A percentile compares a stretch with the other conserved stretches of the same genome.
phyloP scores from a whole-genome alignment of 2,888 invertebrate genomes.

The Cerastoderma edule region DNA sequence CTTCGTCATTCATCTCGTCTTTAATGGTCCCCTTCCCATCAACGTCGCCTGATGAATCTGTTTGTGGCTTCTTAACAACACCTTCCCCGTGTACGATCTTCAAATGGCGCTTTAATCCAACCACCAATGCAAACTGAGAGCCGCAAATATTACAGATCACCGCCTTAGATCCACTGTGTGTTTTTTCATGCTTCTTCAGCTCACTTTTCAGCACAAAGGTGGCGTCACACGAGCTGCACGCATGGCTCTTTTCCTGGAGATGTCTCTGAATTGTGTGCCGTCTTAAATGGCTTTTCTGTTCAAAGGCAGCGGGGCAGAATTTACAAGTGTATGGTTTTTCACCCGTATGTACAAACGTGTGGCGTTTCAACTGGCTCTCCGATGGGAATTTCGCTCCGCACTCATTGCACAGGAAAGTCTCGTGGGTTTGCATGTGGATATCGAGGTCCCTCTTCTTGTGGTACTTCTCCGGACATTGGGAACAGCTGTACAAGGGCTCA shows the following conservation, averaged over 20 bases:
- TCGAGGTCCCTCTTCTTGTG: conserved; percentile 15
- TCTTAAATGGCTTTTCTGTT: conserved; percentile 10
- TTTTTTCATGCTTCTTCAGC: conserved; percentile 19
- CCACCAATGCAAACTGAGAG: conserved; percentile 8
- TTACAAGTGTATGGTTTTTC: conserved; percentile 15
- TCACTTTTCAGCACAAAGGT: conserved; percentile 20
- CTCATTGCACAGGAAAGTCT: background rate
- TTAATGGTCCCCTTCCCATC: too few species aligned
- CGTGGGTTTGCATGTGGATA: conserved; percentile 14
- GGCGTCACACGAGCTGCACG: background rate
- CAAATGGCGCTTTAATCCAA: conserved; percentile 10
- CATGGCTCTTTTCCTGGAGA: conserved; percentile 19
- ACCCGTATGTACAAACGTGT: conserved; percentile 14
- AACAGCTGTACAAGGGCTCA: conserved; percentile 3
- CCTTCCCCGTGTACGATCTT: conserved; percentile 16
- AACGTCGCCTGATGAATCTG: background rate
- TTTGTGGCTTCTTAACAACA: background rate
- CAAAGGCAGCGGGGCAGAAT: conserved; percentile 14
- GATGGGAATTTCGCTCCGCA: conserved; percentile 12
- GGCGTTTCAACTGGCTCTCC: conserved; percentile 13
- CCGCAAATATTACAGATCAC: conserved; percentile 10
- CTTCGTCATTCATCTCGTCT: background rate
- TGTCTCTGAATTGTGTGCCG: conserved; percentile 22
- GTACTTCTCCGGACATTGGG: conserved; percentile 16
- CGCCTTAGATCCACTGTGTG: conserved; percentile 3